Conservation (phyloP, 2,797 vertebrate genomes). For the Poecile montanus region DNA sequence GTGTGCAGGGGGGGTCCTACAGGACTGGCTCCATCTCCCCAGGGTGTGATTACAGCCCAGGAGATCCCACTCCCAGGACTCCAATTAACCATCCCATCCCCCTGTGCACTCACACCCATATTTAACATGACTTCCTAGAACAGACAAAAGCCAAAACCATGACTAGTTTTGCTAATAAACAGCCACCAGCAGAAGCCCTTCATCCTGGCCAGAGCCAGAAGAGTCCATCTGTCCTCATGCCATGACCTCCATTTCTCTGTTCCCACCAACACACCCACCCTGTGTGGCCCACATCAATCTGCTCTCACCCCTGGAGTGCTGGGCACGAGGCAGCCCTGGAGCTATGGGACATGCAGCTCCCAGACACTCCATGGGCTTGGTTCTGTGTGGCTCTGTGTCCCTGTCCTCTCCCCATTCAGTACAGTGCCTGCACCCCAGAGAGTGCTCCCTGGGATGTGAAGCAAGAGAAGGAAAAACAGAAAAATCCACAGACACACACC, state of each 20-base stretch:
- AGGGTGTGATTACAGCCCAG: not conserved
- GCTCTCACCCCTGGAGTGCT: not conserved
- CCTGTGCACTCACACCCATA: not conserved
- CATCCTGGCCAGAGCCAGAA: not conserved
- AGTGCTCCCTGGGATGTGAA: not conserved
- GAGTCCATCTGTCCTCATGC: not conserved
- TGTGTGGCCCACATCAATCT: accelerated
- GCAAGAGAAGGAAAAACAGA: not conserved
- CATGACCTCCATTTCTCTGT: not conserved
- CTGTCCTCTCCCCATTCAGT: not conserved
- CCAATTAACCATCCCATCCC: not conserved
- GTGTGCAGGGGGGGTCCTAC: not conserved
- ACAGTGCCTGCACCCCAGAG: accelerated
- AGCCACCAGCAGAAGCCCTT: not conserved
- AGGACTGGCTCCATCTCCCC: not conserved
- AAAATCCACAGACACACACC: not conserved
- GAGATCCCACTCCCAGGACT: not conserved
- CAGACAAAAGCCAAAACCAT: not conserved
- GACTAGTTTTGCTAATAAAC: not conserved
- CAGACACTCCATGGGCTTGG: not conserved
- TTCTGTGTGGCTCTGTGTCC: not conserved
- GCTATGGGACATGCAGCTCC: accelerated
- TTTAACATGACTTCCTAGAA: not conserved
- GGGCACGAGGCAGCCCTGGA: not conserved
- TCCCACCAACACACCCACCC: not conserved